These are phyloP conservation scores for Periophthalmus magnuspinnatus DNA, from an alignment of 2,797 vertebrate species.

Conservation along the genomic window DNA sequence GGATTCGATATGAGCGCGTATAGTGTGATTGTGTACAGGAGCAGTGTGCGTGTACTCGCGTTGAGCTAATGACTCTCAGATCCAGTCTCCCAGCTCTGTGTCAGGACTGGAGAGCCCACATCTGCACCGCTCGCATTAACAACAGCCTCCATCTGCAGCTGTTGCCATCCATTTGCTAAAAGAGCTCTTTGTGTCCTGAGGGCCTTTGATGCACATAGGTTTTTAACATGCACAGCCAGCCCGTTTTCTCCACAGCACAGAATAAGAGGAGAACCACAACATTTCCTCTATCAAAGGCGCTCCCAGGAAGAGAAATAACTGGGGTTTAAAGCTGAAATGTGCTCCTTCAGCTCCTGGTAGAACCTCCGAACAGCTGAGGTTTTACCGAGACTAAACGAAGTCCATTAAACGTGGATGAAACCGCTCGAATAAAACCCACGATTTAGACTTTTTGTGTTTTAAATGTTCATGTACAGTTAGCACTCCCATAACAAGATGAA, in stretches of 20 bases:
- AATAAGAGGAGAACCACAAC: slow-evolving; percentile 34
- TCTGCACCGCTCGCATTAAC: slow-evolving; percentile 68
- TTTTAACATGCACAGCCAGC: slow-evolving; percentile 70
- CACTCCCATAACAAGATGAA: no score
- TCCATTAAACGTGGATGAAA: neutral
- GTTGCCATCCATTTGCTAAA: slow-evolving; percentile 72
- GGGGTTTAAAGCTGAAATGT: slow-evolving; percentile 21
- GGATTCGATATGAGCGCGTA: neutral
- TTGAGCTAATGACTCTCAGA: slow-evolving; percentile 53
- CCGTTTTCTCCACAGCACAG: slow-evolving; percentile 23
- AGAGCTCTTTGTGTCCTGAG: slow-evolving; percentile 68
- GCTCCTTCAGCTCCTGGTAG: slow-evolving; percentile 16
- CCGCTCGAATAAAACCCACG: neutral
- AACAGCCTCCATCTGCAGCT: slow-evolving; percentile 71
- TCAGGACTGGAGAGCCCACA: slow-evolving; percentile 68
- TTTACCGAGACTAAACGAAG: neutral
- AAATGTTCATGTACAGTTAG: no score
- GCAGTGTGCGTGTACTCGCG: neutral
- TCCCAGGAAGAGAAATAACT: slow-evolving; percentile 36
- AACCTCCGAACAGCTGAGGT: slow-evolving; percentile 1
- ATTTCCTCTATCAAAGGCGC: slow-evolving; percentile 46
- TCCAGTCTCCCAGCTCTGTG: slow-evolving; percentile 60
- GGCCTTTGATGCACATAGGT: slow-evolving; percentile 73
- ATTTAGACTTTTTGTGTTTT: no score
- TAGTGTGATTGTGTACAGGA: neutral